Evolutionary conservation across 2,797 vertebrate species (phyloP), one percentile per base, ranked within the genome.

Genomic region (Hemitrygon akajei): DNA sequence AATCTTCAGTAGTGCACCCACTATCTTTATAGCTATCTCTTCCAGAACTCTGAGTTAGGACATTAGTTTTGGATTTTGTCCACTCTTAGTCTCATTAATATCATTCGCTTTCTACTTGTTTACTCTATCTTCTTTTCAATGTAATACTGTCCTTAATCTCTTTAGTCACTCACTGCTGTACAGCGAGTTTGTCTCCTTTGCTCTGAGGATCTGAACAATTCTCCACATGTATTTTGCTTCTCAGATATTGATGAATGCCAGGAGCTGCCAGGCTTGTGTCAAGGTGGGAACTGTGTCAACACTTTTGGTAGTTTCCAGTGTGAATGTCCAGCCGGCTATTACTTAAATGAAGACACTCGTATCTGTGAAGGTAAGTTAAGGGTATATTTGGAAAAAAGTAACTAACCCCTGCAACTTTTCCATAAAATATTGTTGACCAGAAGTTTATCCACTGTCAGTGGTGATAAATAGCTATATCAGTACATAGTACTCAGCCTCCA

Each of bases 191-290:
- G 0, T 27, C 34, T 14, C 75, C n/a, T 47, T 93, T 37, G 30
- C 71, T 80, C 71, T 93, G 56, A 1, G 0, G 16, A 25, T 93
- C 47, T 79, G 34, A 76, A 93, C 69, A 3, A 76, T 34, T 6
- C 63, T 93, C 75, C 14, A 12, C 69, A 84, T 37, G 94, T 81
- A 87, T 94, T 76, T 95, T 60, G 94, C 0, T 94, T 94, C 95
- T 81, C 94, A 98, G 98, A 98, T 94, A 98, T 98, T 80, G 97
- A 98, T 75, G 98, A 98, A 95, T 98, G 97, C 94, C 97, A 97
- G 94, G 97, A 97, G 94, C 95, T 97, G 69, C 98, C 97, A 7
- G 97, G 97, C n/a, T 96, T 98, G 80, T 98, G 97, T 94, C 97
- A 97, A 94, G 97, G 97, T 66, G 97, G 97, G 95, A 97, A 98